Evolutionary conservation across 1,140 invertebrate genomes (phyloP), one percentile per base, ranked within the genome.

Genomic region (Cydia splendana): DNA sequence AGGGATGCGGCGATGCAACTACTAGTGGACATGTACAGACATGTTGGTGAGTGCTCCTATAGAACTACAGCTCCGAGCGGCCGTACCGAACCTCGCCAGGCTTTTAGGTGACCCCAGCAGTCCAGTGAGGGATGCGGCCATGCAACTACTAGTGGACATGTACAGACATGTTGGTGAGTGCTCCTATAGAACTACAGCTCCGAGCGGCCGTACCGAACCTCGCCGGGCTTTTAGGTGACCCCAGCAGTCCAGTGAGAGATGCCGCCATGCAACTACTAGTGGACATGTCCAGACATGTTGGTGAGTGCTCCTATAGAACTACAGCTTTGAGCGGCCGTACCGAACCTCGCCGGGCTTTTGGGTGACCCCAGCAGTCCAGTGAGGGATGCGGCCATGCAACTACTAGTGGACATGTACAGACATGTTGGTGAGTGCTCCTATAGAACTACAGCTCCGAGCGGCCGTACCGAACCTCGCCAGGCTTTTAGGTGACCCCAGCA

Each of bases 261-360:
- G 96, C 97, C 15, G 97, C 98, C 4, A 95, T 98, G 83, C 95
- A 95, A 82, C 97, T 98, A 5, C 88, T 99, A 57, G 96, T 98
- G 20, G 97, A 98, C 88, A 96, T 99, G 34, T 99, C 99, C 90
- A 95, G 97, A 86, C 98, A 99, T 91, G 97, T 99, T 73, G 98
- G 98, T 80, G 65, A 85, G 92, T 87, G 20, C 7, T 10, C 18
- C 45, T 48, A 12, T 48, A 4, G n/a, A n/a, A 24, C 24, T 24
- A 74, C 95, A 96, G 74, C 91, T 99, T 65, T 96, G 96, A 9
- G 96, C 96, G 18, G 95, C 98, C 20, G 96, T 98, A 80, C 97
- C 97, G 1, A 95, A 95, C 77, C 95, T 99, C 51, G 96, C 97
- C 4, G 97, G 97, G 85, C 91, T 98, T 75, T 91, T 98, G n/a